Evolutionary conservation across 1,140 invertebrate genomes (phyloP).

Genomic region (Penaeus chinensis): DNA sequence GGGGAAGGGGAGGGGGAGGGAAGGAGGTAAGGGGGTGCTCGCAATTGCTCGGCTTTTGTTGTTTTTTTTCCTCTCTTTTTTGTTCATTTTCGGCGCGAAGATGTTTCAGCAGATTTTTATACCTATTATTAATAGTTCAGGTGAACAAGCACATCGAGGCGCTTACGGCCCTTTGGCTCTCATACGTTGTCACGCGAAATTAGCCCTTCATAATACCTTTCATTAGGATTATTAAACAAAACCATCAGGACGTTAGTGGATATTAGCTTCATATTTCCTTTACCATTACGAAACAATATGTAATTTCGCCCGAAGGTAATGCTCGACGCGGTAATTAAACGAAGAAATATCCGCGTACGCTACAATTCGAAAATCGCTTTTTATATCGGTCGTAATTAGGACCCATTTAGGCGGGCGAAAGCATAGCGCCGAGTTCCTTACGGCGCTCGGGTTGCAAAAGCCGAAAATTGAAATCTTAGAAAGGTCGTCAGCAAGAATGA

Average conservation of each 20-base stretch:
- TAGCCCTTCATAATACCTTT: conserved; percentile 36
- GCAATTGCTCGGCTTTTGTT: too few relatives aligned
- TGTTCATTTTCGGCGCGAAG: too few relatives aligned
- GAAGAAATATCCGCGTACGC: conserved; percentile 20
- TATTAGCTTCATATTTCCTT: conserved; percentile 47
- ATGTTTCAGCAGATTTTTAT: too few relatives aligned
- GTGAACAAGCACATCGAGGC: too few relatives aligned
- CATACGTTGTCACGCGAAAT: conserved; percentile 18
- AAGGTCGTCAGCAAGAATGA: background rate
- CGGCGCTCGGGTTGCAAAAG: conserved; percentile 19
- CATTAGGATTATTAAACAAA: conserved; percentile 32
- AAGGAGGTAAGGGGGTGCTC: too few relatives aligned
- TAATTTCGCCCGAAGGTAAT: conserved; percentile 32
- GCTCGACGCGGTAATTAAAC: conserved; percentile 46
- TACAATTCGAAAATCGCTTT: conserved; percentile 37
- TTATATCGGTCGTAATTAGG: conserved; percentile 44
- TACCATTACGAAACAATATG: conserved; percentile 39
- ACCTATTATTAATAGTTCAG: too few relatives aligned
- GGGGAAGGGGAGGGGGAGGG: too few relatives aligned
- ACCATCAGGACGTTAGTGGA: conserved; percentile 18
- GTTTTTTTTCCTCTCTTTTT: too few relatives aligned
- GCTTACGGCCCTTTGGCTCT: too few relatives aligned
- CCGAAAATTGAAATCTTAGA: conserved; percentile 41
- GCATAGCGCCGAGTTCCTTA: conserved; percentile 42
- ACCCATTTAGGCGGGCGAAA: conserved; percentile 20